Conservation (phyloP, 2,888 invertebrate genomes). For the Caenorhabditis panamensis region DNA sequence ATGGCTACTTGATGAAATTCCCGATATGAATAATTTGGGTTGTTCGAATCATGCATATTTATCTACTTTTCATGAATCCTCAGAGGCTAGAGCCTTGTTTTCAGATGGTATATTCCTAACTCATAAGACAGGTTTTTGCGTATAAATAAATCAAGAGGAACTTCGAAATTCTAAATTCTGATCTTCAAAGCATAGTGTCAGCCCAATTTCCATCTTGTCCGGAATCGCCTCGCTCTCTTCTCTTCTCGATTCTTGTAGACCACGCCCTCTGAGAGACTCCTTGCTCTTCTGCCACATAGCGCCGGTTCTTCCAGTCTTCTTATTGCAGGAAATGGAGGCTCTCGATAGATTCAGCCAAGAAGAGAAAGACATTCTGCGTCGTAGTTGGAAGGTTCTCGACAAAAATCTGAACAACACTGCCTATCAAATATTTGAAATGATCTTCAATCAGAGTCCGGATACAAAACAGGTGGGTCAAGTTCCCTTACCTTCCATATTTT, state of each 20-base stretch:
- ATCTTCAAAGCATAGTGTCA: not conserved
- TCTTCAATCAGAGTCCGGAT: slow-evolving; percentile 75
- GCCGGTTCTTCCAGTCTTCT: not conserved
- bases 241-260: not conserved
- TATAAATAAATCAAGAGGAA: slow-evolving; percentile 23
- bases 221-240: slow-evolving; percentile 5
- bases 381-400: slow-evolving; percentile 66
- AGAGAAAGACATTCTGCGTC: slow-evolving; percentile 62
- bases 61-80: not conserved
- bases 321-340: slow-evolving; percentile 61
- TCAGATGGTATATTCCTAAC: not conserved
- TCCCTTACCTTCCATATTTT: not conserved
- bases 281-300: not conserved
- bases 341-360: slow-evolving; percentile 62
- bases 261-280: slow-evolving; percentile 11
- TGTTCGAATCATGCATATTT: not conserved
- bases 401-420: slow-evolving; percentile 69
- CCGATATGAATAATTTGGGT: not conserved
- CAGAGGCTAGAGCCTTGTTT: not conserved
- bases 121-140: not conserved
- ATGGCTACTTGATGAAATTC: not conserved
- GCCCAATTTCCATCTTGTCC: not conserved
- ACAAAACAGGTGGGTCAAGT: slow-evolving; percentile 67
- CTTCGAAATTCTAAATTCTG: slow-evolving; percentile 1
- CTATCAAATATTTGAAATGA: slow-evolving; percentile 75